Base-by-base conservation (phyloP, 2,888 invertebrate species). In the Sarcophaga rosellei region DNA sequence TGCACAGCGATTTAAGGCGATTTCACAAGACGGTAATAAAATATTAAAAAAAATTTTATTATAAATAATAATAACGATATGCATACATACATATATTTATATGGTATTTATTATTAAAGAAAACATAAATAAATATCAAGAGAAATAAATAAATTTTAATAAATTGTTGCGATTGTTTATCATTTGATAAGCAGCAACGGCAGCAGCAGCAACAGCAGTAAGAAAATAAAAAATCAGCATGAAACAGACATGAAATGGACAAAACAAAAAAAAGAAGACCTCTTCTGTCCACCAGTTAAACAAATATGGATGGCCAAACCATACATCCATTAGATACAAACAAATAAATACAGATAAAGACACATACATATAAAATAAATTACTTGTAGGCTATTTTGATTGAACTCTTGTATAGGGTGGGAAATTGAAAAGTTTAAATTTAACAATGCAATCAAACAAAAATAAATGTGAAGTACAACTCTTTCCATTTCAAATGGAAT, bases 81-180 rank as follows among this genome's bases (percentile, higher is more conserved):
- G 35, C 10, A 53, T 53, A 53, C 1, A 47, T 12, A 1, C 17
- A 0, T 1, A 47, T 53, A 53, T 53, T 53, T 17, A 10, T 17
- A 10, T 35, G 35, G 8, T 35, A 35, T 35, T 35, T 35, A 35
- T 35, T 35, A 35, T 65, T 53, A 25, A 65, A 65, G 57, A 21
- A 35, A 61, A 21, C 11, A 61, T 44, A 20, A 53, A 76, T 35
- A 57, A 35, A 23, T 25, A 63, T 47, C 17, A 69, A 70, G 25
- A 70, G 53, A 53, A 53, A 53, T 53, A 53, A 53, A 78, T 53
- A 70, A 83, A 74, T 57, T 80, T 86, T 78, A 80, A 84, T 84
- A 84, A 86, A 81, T 81, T 84, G 70, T 75, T 72, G 17, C 57
- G 84, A 84, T 86, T 86, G 78, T 78, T 84, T 84, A 81, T 86